Evolutionary conservation across 2,113 vertebrate genomes (phyloP).

Genomic region (Rhinichthys klamathensis): DNA sequence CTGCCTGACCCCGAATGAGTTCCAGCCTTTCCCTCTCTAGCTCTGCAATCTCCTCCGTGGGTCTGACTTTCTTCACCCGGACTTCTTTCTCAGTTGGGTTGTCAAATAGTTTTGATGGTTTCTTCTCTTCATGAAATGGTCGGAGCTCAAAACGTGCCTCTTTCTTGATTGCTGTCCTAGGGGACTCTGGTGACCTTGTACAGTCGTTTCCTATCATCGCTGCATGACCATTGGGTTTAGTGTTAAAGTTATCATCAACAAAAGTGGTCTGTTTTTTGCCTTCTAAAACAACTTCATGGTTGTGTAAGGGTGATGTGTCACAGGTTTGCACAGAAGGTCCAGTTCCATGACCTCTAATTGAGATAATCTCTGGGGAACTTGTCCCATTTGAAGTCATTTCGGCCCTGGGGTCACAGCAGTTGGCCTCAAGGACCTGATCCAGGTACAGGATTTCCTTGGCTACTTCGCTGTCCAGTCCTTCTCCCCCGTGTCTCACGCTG

Average conservation of each 20-base stretch:
- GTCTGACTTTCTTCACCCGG: slow-evolving; percentile 86
- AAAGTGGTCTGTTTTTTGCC: slow-evolving; percentile 67
- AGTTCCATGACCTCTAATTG: slow-evolving; percentile 66
- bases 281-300: slow-evolving; percentile 65
- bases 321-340: slow-evolving; percentile 70
- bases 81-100: slow-evolving; percentile 80
- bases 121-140: slow-evolving; percentile 92
- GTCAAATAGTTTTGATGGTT: slow-evolving; percentile 91
- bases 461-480: slow-evolving; percentile 86
- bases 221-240: slow-evolving; percentile 75
- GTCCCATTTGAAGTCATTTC: slow-evolving; percentile 86
- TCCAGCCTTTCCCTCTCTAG: slow-evolving; percentile 92
- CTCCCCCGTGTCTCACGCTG: slow-evolving; percentile 77
- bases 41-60: slow-evolving; percentile 90
- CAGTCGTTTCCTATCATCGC: slow-evolving; percentile 69
- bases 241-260: slow-evolving; percentile 64
- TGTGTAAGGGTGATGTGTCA: slow-evolving; percentile 57
- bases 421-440: slow-evolving; percentile 93
- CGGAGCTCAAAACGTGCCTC: slow-evolving; percentile 92
- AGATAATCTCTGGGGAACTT: slow-evolving; percentile 74
- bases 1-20: slow-evolving; percentile 91
- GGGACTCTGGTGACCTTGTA: slow-evolving; percentile 76
- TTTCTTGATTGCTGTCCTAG: slow-evolving; percentile 78
- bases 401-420: slow-evolving; percentile 80
- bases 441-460: slow-evolving; percentile 92